These are phyloP conservation scores for Polymixis lichenea DNA, from an alignment of 2,888 invertebrate species.

Conservation along the genomic window DNA sequence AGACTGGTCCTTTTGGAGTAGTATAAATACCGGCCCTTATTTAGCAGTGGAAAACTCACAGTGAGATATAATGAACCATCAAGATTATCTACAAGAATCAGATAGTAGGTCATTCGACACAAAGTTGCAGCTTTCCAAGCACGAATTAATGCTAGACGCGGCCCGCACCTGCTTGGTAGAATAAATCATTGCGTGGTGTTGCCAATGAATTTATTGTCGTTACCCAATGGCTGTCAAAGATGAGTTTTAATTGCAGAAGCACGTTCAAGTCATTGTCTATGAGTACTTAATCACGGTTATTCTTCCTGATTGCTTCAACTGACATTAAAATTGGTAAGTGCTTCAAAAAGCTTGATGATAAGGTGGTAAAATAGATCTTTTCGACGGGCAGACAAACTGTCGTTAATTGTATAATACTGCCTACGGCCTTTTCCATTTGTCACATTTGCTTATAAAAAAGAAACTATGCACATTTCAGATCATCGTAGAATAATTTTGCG, in stretches of 20 bases:
- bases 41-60: neutral
- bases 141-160: slow-evolving; percentile 69
- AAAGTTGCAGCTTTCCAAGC: slow-evolving; percentile 68
- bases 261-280: slow-evolving; percentile 27
- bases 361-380: neutral
- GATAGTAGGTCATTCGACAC: slow-evolving; percentile 59
- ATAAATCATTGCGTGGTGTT: slow-evolving; percentile 56
- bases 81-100: slow-evolving; percentile 31
- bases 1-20: too few relatives aligned
- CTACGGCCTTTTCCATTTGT: neutral
- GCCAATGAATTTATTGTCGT: slow-evolving; percentile 34
- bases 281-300: slow-evolving; percentile 1
- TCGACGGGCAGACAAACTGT: neutral
- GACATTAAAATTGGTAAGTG: neutral
- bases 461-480: neutral
- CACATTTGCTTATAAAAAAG: neutral
- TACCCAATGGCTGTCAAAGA: slow-evolving; percentile 50
- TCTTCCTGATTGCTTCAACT: slow-evolving; percentile 4
- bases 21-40: neutral
- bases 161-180: slow-evolving; percentile 55
- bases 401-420: neutral
- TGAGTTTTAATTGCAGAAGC: slow-evolving; percentile 43
- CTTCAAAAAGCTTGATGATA: neutral
- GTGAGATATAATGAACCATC: slow-evolving; percentile 26
- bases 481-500: neutral